Evolutionary conservation across 2,888 invertebrate genomes (phyloP), one percentile per base, ranked within the genome.

Genomic region (Spodoptera picta): DNA sequence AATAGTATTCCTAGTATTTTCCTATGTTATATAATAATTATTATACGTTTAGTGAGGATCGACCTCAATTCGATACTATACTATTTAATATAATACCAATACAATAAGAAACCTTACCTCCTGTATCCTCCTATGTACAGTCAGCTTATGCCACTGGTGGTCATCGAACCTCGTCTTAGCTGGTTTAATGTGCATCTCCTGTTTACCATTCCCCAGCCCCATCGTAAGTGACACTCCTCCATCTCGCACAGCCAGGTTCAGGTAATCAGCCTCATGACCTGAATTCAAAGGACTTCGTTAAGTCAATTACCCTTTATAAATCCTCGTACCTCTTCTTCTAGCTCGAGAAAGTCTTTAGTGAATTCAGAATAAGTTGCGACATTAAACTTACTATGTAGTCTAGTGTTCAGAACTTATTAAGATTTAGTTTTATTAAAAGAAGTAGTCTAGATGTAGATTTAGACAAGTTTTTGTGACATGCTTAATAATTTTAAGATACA

Each of bases 81-180:
- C 7, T 14, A 14, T 14, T 14, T 14, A 14, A 14, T 0, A 36
- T 7, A 31, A 31, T 7, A 14, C n/a, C 4, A 36, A n/a, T 12
- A 43, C 12, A 23, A 23, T 1, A 10, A 14, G 1, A 14, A 9
- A 3, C 10, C 64, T 84, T 90, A 98, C 98, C 97, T 98, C 98
- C 91, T 98, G 98, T 80, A 99, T 98, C 85, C 97, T 96, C 66
- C 99, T 95, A 85, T 98, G 97, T 3, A 99, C 97, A 60, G 97
- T 97, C 60, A 99, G 96, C 91, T 98, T 98, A 90, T 99, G 99
- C 99, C 99, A 99, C 88, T 98, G 98, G 91, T 99, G 98, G 92
- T 99, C 99, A 87, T 99, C 98, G 89, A 99, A 98, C 54, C 98
- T 96, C 36, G 98, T 97, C 90, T 97, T 97, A 52, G 97, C 96